These are phyloP conservation scores for Neomicropteryx cornuta DNA, from an alignment of 1,140 invertebrate species.

Conservation along the genomic window DNA sequence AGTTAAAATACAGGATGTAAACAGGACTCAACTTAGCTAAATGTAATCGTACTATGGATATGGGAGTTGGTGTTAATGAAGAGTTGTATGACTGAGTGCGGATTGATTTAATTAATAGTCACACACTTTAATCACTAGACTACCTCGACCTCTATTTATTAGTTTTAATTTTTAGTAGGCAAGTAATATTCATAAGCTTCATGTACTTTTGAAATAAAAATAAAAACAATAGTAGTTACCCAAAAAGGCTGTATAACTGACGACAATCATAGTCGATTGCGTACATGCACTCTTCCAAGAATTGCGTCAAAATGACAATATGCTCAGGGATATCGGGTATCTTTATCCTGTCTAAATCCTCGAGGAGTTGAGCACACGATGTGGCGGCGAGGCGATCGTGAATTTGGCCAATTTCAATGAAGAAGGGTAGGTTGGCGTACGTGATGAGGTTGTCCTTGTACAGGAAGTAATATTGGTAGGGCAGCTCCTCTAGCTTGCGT, in stretches of 20 bases:
- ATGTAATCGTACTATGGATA: too few species aligned
- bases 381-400: constrained; percentile 62
- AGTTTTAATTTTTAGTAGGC: too few species aligned
- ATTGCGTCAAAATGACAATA: constrained; percentile 47
- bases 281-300: constrained; percentile 52
- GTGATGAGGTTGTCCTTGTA: constrained; percentile 27
- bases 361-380: constrained; percentile 50
- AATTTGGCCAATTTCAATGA: constrained; percentile 61
- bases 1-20: too few species aligned
- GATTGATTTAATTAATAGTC: too few species aligned
- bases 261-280: constrained; percentile 62
- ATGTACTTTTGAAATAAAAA: too few species aligned
- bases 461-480: constrained; percentile 50
- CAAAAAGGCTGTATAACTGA: constrained; percentile 64
- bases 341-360: constrained; percentile 48
- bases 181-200: too few species aligned
- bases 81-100: too few species aligned
- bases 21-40: too few species aligned
- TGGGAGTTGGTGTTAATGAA: too few species aligned
- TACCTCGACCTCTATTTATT: too few species aligned
- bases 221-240: too few species aligned
- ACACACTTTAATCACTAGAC: too few species aligned
- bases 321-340: constrained; percentile 40
- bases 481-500: constrained; percentile 73
- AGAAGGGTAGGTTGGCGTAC: constrained; percentile 30